These are phyloP conservation scores for Dryobotodes eremita DNA, from an alignment of 2,888 invertebrate genomes.

Conservation along the genomic window DNA sequence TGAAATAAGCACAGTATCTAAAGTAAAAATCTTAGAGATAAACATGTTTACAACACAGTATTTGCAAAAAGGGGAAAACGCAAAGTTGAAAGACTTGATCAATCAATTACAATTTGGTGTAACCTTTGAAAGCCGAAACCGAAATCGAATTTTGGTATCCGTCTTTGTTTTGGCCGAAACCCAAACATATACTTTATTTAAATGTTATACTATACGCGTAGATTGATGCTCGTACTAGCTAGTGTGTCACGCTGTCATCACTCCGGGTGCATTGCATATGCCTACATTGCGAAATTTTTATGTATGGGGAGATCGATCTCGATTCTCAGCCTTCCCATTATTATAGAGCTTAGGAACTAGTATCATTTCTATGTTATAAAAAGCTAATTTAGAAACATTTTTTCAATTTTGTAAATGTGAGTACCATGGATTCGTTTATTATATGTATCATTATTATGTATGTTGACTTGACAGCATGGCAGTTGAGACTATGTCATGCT, in stretches of 20 bases:
- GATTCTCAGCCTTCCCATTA: not conserved
- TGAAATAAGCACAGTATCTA: not conserved
- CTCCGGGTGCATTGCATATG: not conserved
- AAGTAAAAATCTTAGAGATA: not conserved
- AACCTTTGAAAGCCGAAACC: not conserved
- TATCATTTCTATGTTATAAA: not conserved
- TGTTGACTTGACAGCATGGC: no score
- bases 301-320: not conserved
- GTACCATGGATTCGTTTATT: no score
- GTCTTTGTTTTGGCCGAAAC: conserved; percentile 6
- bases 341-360: not conserved
- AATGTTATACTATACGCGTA: not conserved
- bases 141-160: not conserved
- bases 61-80: not conserved
- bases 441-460: no score
- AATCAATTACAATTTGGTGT: not conserved
- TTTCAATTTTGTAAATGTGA: no score
- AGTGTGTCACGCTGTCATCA: not conserved
- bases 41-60: not conserved
- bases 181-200: not conserved
- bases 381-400: no score
- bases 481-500: no score
- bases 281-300: not conserved
- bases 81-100: not conserved
- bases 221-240: not conserved